phyloP scores from a whole-genome alignment of 2,113 vertebrate species.

The Sebastes fasciatus region DNA sequence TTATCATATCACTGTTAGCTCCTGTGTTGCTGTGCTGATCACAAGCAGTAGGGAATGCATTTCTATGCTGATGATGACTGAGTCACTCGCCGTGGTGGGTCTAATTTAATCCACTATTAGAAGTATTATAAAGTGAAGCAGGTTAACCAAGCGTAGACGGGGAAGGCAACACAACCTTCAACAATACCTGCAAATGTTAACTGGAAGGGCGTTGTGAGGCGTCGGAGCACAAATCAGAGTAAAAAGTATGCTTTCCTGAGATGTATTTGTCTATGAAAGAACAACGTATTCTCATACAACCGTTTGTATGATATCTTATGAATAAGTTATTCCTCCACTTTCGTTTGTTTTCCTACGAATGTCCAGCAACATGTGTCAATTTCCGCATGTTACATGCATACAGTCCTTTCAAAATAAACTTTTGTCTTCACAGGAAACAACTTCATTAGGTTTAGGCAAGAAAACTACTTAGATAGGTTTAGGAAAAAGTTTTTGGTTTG shows the following conservation, averaged over 20 bases:
- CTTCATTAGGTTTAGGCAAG: not conserved
- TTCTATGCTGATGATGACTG: slow-evolving; percentile 62
- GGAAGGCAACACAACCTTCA: not conserved
- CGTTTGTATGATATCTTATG: too few species aligned
- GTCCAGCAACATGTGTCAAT: too few species aligned
- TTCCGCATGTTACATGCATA: too few species aligned
- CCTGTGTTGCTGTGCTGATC: slow-evolving; percentile 44
- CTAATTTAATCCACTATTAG: not conserved
- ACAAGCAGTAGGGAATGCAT: slow-evolving; percentile 50
- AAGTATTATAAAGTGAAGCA: slow-evolving; percentile 1
- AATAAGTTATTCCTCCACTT: too few species aligned
- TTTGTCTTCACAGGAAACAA: not conserved
- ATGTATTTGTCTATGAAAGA: too few species aligned
- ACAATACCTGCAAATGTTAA: not conserved
- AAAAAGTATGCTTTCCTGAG: too few species aligned
- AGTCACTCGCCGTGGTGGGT: not conserved
- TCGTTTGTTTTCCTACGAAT: too few species aligned
- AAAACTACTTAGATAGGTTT: too few species aligned
- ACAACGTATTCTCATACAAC: too few species aligned
- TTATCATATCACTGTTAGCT: slow-evolving; percentile 31
- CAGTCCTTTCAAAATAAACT: not conserved
- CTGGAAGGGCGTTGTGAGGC: not conserved
- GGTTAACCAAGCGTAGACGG: not conserved
- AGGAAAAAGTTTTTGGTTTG: not conserved
- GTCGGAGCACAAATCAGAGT: not conserved